Evolutionary conservation across 2,113 vertebrate species (phyloP).

Genomic region (Campylorhamphus procurvoides): DNA sequence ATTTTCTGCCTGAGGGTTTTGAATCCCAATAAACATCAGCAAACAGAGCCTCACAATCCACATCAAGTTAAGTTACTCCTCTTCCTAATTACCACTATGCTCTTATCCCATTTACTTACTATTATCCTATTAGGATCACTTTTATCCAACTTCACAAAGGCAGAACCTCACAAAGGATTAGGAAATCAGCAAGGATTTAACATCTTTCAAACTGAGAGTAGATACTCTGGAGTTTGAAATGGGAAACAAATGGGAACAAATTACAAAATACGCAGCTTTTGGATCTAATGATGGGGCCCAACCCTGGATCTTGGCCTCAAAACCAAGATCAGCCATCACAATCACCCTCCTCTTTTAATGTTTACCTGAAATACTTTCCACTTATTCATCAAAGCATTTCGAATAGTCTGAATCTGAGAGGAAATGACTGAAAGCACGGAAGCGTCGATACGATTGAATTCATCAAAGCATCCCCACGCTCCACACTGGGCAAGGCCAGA

Average conservation of each 20-base stretch:
- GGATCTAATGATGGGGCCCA: not conserved
- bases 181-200: not conserved
- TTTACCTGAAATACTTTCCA: constrained; percentile 87
- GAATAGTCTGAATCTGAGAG: constrained; percentile 95
- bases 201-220: not conserved
- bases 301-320: not conserved
- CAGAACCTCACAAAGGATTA: not conserved
- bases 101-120: not conserved
- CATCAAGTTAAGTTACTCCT: not conserved
- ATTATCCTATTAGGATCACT: not conserved
- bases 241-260: too few species aligned
- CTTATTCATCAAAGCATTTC: constrained; percentile 89
- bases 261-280: not conserved
- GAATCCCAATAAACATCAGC: not conserved
- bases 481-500: constrained; percentile 95
- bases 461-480: constrained; percentile 98
- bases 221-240: not conserved
- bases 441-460: constrained; percentile 96
- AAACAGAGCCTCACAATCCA: not conserved
- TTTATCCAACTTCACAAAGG: not conserved
- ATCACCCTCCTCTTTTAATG: not conserved
- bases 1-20: not conserved
- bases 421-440: constrained; percentile 97
- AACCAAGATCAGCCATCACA: not conserved
- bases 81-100: not conserved